A percentile compares a stretch with the other conserved stretches of the same genome.
Conservation (phyloP, 2,113 vertebrate species). For the Microcebus murinus region DNA sequence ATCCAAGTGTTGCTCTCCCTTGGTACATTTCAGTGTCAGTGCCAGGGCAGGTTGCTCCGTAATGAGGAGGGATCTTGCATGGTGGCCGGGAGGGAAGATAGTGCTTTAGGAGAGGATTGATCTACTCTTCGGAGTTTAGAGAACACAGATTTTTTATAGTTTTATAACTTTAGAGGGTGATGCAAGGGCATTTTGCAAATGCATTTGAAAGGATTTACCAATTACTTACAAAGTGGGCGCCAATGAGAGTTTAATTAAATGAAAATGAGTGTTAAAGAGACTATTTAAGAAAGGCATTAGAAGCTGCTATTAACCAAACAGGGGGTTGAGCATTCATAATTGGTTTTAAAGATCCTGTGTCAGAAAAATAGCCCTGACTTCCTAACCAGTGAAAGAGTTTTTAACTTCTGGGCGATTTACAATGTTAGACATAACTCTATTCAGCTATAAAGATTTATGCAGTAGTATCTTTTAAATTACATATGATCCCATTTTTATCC, state of each 20-base stretch:
- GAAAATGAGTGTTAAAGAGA: not conserved
- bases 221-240: not conserved
- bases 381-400: not conserved
- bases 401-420: not conserved
- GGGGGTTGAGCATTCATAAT: not conserved
- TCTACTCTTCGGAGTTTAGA: not conserved
- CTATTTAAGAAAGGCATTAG: not conserved
- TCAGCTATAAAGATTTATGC: not conserved
- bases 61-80: not conserved
- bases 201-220: not conserved
- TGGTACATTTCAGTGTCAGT: not conserved
- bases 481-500: not conserved
- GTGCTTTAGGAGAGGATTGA: not conserved
- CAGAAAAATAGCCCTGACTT: not conserved
- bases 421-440: not conserved
- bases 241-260: not conserved
- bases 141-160: not conserved
- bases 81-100: not conserved
- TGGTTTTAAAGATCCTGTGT: not conserved
- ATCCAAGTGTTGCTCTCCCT: accelerated
- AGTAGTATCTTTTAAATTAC: not conserved
- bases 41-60: not conserved
- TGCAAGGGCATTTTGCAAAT: not conserved
- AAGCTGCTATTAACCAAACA: not conserved
- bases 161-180: not conserved